Conservation (phyloP, 37 sponge, comb jelly and placozoan species). For the Corticium candelabrum region DNA sequence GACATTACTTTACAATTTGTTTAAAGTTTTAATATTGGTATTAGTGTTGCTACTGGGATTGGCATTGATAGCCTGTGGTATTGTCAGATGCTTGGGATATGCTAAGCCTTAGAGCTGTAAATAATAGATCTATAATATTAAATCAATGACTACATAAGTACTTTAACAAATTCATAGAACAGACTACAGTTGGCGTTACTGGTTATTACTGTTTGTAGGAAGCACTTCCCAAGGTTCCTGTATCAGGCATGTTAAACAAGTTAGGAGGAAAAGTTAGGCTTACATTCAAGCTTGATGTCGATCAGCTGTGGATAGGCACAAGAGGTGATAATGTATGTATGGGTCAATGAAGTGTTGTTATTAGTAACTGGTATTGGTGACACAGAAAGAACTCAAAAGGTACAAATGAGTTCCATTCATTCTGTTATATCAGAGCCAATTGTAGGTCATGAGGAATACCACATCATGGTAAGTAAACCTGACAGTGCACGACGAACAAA, state of each 20-base stretch:
- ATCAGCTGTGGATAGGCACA: conserved; percentile 86
- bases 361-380: neutral
- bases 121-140: too few relatives aligned
- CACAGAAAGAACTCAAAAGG: conserved; percentile 79
- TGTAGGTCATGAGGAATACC: conserved; percentile 70
- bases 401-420: conserved; percentile 50
- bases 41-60: too few relatives aligned
- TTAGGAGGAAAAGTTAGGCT: conserved; percentile 73
- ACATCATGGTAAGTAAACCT: conserved; percentile 72
- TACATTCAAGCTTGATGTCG: conserved; percentile 64
- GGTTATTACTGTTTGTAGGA: too few relatives aligned
- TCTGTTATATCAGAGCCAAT: conserved; percentile 74
- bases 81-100: too few relatives aligned
- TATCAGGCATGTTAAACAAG: conserved; percentile 87
- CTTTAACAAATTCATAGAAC: too few relatives aligned
- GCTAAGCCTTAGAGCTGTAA: too few relatives aligned
- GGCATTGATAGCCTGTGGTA: too few relatives aligned
- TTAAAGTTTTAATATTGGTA: too few relatives aligned
- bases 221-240: conserved; percentile 38
- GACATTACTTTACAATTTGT: too few relatives aligned
- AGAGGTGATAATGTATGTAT: conserved; percentile 53
- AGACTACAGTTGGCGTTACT: too few relatives aligned
- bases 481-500: conserved; percentile 79
- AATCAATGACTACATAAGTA: too few relatives aligned
- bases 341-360: neutral